These are phyloP conservation scores for Ciconia stormi DNA, from an alignment of 2,113 vertebrate species.

Conservation along the genomic window DNA sequence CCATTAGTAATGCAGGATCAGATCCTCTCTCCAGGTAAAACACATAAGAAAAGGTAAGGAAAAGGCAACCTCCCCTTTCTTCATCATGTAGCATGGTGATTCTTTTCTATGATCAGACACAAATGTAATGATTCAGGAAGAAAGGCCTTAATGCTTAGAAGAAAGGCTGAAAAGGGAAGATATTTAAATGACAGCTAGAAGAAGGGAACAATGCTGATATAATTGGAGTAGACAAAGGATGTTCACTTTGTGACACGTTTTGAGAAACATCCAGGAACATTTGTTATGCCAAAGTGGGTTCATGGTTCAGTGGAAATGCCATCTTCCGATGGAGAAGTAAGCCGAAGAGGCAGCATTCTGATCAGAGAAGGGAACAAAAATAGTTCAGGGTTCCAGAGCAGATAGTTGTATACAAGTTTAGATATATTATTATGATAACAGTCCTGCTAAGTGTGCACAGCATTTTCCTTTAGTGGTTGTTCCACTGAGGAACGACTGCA, in stretches of 20 bases:
- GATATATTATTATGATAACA: background rate
- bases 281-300: constrained; percentile 61
- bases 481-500: background rate
- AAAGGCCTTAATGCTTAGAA: constrained; percentile 42
- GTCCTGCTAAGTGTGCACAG: background rate
- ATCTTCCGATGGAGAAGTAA: constrained; percentile 35
- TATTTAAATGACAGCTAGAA: constrained; percentile 64
- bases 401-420: background rate
- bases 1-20: background rate
- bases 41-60: background rate
- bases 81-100: constrained; percentile 17
- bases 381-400: background rate
- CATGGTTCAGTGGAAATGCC: constrained; percentile 70
- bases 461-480: background rate
- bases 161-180: constrained; percentile 34
- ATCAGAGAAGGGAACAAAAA: constrained; percentile 17
- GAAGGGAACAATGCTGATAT: constrained; percentile 60
- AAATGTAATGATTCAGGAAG: constrained; percentile 36
- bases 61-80: background rate
- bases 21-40: background rate
- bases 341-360: constrained; percentile 7
- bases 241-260: constrained; percentile 68
- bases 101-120: constrained; percentile 39
- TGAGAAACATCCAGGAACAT: constrained; percentile 65
- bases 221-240: constrained; percentile 55